Evolutionary conservation across 2,797 vertebrate species (phyloP).

Genomic region (Lagocephalus sceleratus): DNA sequence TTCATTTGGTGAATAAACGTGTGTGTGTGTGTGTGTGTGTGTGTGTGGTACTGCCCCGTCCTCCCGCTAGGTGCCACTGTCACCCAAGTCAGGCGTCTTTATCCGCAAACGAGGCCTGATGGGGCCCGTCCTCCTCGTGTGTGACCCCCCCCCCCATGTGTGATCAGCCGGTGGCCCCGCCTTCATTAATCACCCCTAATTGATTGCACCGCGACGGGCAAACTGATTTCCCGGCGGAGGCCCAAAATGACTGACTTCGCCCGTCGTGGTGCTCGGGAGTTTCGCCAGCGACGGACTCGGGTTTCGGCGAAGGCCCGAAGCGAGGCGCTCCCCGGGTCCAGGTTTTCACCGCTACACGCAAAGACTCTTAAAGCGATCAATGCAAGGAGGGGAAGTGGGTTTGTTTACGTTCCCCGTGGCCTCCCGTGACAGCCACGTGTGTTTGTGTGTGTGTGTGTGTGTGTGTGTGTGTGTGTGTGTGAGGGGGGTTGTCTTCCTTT

Average conservation of each 20-base stretch:
- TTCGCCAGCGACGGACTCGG: too few relatives aligned
- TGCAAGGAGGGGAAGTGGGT: slow-evolving; percentile 17
- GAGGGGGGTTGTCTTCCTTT: slow-evolving; percentile 1
- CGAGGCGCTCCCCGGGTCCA: not conserved
- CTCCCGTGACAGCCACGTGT: slow-evolving; percentile 37
- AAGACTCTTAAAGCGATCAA: slow-evolving; percentile 13
- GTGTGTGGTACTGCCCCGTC: too few relatives aligned
- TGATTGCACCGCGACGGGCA: slow-evolving; percentile 15
- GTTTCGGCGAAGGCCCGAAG: too few relatives aligned
- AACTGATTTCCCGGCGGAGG: slow-evolving; percentile 26
- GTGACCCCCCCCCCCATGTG: too few relatives aligned
- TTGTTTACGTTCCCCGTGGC: slow-evolving; percentile 31
- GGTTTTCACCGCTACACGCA: too few relatives aligned
- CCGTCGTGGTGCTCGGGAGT: slow-evolving; percentile 4
- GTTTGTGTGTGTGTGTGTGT: slow-evolving; percentile 13
- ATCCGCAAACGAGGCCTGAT: too few relatives aligned
- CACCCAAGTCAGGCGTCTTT: too few relatives aligned
- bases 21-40: too few relatives aligned
- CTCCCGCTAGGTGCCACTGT: too few relatives aligned
- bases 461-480: slow-evolving; percentile 3
- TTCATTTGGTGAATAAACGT: too few relatives aligned
- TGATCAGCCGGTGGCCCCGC: not conserved
- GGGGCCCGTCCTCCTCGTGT: too few relatives aligned
- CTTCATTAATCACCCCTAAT: slow-evolving; percentile 10
- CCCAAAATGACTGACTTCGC: slow-evolving; percentile 4